Conservation (phyloP, 2,888 invertebrate genomes). For the Leucophenga maculata region DNA sequence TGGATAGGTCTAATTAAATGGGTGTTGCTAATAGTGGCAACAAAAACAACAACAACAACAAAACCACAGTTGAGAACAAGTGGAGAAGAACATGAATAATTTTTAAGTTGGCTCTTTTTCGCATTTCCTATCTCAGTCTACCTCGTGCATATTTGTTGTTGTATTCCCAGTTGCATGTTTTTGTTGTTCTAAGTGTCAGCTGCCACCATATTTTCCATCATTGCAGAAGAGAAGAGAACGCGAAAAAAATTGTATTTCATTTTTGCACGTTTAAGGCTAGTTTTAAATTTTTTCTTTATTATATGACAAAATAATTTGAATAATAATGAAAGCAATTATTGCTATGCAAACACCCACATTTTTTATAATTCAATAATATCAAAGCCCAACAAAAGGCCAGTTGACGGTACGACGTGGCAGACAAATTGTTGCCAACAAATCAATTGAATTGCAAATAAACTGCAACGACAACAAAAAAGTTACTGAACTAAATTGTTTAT, state of each 20-base stretch:
- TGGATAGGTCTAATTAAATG: conserved; percentile 55
- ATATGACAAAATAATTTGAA: not conserved
- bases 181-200: not conserved
- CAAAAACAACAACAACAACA: conserved; percentile 45
- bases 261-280: not conserved
- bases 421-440: conserved; percentile 65
- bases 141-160: not conserved
- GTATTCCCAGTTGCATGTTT: not conserved
- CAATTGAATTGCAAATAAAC: conserved; percentile 36
- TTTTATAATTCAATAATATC: not conserved
- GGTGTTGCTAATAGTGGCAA: conserved; percentile 42
- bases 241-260: not conserved
- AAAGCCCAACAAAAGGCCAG: not conserved
- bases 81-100: not conserved
- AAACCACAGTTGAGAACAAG: conserved; percentile 19
- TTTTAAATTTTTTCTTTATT: too few species aligned
- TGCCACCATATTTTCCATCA: not conserved
- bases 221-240: not conserved
- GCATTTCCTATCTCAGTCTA: not conserved
- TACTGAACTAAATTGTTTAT: conserved; percentile 17
- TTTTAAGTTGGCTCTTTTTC: not conserved
- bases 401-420: conserved; percentile 43
- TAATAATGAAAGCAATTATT: not conserved
- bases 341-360: not conserved
- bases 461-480: not conserved